These are phyloP conservation scores for Danio choprae DNA, from an alignment of 2,797 vertebrate species.

Conservation along the genomic window DNA sequence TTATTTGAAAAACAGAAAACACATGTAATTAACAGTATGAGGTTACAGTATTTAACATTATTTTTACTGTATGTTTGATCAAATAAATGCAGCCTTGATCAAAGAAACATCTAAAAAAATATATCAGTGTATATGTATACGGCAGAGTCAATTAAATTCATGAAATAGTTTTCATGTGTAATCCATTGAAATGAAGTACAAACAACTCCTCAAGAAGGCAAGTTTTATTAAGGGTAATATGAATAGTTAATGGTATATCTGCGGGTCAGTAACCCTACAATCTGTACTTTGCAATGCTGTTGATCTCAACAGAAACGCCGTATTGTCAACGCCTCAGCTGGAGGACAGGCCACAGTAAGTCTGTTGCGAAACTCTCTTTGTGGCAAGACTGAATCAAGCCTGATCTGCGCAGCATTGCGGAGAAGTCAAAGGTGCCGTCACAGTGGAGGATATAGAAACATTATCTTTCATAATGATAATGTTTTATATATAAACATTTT, in stretches of 20 bases:
- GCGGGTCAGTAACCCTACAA: conserved; percentile 56
- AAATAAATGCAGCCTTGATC: not conserved
- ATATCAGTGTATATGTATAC: conserved; percentile 1
- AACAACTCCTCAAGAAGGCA: conserved; percentile 66
- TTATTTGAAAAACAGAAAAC: not conserved
- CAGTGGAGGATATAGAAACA: conserved; percentile 54
- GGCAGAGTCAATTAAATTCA: not conserved
- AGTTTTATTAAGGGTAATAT: conserved; percentile 49
- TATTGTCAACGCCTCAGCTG: conserved; percentile 83
- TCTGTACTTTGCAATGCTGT: conserved; percentile 73
- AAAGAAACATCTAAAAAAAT: not conserved
- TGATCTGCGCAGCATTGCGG: conserved; percentile 68
- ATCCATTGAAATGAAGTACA: conserved; percentile 15
- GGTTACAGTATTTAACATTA: too few relatives aligned
- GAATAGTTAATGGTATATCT: conserved; percentile 42
- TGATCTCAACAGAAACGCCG: conserved; percentile 84
- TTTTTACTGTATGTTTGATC: not conserved
- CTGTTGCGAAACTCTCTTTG: conserved; percentile 78
- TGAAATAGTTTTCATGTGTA: not conserved
- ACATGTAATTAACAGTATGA: not conserved
- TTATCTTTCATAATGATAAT: conserved; percentile 20
- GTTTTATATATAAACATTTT: not conserved
- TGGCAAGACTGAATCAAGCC: conserved; percentile 75
- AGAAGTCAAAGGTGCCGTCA: conserved; percentile 63
- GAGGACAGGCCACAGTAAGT: conserved; percentile 84